Conservation (phyloP, 1,140 invertebrate genomes). For the Hyphantria cunea region DNA sequence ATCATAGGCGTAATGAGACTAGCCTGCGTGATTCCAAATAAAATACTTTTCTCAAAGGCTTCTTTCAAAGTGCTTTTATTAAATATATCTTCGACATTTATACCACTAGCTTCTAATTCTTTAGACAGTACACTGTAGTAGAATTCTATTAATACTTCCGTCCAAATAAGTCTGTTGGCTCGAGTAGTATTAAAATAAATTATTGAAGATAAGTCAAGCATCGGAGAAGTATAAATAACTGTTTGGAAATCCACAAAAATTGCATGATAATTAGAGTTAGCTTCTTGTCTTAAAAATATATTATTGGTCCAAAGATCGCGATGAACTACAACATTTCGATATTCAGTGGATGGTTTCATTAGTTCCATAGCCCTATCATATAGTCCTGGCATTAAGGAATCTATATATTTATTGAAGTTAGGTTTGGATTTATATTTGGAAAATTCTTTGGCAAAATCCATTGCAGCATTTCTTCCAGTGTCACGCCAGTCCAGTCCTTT, state of each 20-base stretch:
- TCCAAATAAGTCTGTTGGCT: conserved; percentile 59
- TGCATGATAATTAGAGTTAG: conserved; percentile 58
- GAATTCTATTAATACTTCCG: conserved; percentile 58
- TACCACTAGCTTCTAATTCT: conserved; percentile 57
- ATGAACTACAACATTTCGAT: conserved; percentile 83
- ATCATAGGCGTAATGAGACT: conserved; percentile 77
- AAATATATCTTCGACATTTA: conserved; percentile 59
- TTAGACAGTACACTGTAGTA: conserved; percentile 73
- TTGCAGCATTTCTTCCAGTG: conserved; percentile 67
- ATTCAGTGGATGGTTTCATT: conserved; percentile 72
- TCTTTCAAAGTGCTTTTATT: conserved; percentile 53
- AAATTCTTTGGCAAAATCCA: conserved; percentile 74
- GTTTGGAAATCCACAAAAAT: conserved; percentile 85
- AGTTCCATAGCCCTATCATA: conserved; percentile 73
- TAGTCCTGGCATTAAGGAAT: conserved; percentile 51
- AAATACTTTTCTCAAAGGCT: conserved; percentile 69
- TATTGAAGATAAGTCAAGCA: conserved; percentile 78
- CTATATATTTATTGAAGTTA: conserved; percentile 44
- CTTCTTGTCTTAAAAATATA: conserved; percentile 83
- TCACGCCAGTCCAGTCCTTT: conserved; percentile 68
- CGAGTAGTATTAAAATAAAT: conserved; percentile 80
- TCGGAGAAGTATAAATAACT: conserved; percentile 80
- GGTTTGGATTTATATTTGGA: conserved; percentile 50
- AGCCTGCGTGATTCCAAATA: conserved; percentile 79
- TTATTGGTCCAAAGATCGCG: conserved; percentile 86